Conservation (phyloP, 2,888 invertebrate species). For the Galerucella calmariensis region DNA sequence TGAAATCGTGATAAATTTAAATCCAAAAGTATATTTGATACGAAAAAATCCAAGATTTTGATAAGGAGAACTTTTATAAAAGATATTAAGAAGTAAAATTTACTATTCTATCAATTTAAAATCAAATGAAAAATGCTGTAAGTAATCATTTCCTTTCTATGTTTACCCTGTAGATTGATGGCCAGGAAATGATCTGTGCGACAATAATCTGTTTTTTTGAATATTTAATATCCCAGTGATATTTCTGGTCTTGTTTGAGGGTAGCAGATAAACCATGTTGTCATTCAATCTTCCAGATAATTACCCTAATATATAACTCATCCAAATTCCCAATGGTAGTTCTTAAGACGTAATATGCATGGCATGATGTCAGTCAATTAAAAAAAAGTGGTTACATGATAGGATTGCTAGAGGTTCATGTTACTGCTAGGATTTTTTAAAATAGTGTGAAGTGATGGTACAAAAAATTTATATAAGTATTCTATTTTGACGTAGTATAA, state of each 20-base stretch:
- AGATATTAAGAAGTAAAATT: too few relatives aligned
- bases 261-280: background rate
- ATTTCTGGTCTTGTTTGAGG: background rate
- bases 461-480: background rate
- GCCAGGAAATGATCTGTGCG: background rate
- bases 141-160: too few relatives aligned
- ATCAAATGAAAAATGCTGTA: too few relatives aligned
- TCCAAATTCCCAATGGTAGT: background rate
- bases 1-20: too few relatives aligned
- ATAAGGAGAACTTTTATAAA: too few relatives aligned
- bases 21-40: too few relatives aligned
- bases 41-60: too few relatives aligned
- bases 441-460: too few relatives aligned
- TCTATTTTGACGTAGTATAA: background rate
- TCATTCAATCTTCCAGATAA: background rate
- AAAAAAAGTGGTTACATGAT: conserved; percentile 4
- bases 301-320: conserved; percentile 2
- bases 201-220: background rate
- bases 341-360: background rate
- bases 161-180: background rate
- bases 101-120: too few relatives aligned
- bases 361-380: conserved; percentile 9
- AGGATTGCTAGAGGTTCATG: background rate
- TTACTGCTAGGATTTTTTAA: background rate
- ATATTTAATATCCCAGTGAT: background rate